phyloP scores from a whole-genome alignment of 2,797 vertebrate species.

The Dromococcyx pavoninus region DNA sequence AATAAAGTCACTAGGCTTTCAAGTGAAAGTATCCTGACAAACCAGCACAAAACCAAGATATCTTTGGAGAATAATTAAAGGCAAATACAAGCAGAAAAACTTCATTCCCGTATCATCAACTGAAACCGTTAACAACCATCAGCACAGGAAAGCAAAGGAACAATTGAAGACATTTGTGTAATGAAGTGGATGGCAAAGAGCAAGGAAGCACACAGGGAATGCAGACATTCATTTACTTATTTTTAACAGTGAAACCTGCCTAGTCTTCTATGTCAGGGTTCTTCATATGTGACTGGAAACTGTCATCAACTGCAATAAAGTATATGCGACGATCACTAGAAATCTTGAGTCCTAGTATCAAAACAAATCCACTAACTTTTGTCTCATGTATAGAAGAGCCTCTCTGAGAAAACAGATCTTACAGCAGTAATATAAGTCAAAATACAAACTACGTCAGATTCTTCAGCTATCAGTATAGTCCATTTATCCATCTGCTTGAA shows the following conservation, averaged over 20 bases:
- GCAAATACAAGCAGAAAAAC: neutral
- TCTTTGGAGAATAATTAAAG: neutral
- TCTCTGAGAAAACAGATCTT: neutral
- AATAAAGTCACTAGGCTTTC: slow-evolving; percentile 38
- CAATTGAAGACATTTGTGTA: neutral
- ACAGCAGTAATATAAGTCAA: neutral
- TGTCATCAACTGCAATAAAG: neutral
- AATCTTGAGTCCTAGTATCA: neutral
- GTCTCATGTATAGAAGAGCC: neutral
- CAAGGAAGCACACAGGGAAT: neutral
- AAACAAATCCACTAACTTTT: neutral
- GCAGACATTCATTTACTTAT: neutral
- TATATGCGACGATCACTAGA: neutral
- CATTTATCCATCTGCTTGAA: neutral
- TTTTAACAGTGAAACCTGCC: neutral
- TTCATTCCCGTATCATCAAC: neutral
- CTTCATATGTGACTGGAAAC: neutral
- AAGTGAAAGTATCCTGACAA: slow-evolving; percentile 17
- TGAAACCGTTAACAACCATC: neutral
- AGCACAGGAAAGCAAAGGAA: slow-evolving; percentile 6
- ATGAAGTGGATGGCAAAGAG: neutral
- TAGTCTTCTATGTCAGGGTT: neutral
- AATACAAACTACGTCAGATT: neutral
- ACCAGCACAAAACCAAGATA: slow-evolving; percentile 44
- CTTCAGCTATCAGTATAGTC: neutral